These are phyloP conservation scores for Julus scandinavius DNA, from an alignment of 2,888 invertebrate species.

Conservation along the genomic window DNA sequence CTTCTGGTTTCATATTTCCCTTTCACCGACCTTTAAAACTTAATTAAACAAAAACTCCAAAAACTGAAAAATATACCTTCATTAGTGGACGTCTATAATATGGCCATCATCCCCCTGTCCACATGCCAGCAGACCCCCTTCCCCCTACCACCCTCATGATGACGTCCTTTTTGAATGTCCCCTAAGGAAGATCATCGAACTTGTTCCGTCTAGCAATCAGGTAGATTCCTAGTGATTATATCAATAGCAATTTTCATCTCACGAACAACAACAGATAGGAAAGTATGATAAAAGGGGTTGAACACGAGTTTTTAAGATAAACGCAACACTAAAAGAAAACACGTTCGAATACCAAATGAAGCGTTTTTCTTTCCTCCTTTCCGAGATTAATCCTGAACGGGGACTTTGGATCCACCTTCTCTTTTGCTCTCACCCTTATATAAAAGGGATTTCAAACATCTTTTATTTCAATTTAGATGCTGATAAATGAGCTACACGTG, in stretches of 20 bases:
- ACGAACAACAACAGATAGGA: constrained; percentile 14
- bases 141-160: no score
- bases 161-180: no score
- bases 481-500: constrained; percentile 45
- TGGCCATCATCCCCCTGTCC: no score
- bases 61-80: no score
- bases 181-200: constrained; percentile 16
- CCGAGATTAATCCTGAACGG: not conserved
- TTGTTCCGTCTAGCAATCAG: not conserved
- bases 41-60: no score
- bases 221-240: not conserved
- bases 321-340: not conserved
- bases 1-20: no score
- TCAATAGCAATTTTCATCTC: constrained; percentile 22
- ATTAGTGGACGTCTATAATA: no score
- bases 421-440: not conserved
- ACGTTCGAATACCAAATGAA: not conserved
- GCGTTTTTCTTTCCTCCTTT: not conserved
- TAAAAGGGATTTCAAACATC: constrained; percentile 6
- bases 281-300: not conserved
- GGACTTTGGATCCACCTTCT: not conserved
- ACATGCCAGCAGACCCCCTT: no score
- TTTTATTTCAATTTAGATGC: constrained; percentile 45
- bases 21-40: no score
- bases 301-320: not conserved